These are phyloP conservation scores for Xestia rhomboidea DNA, from an alignment of 2,888 invertebrate species.

Conservation along the genomic window DNA sequence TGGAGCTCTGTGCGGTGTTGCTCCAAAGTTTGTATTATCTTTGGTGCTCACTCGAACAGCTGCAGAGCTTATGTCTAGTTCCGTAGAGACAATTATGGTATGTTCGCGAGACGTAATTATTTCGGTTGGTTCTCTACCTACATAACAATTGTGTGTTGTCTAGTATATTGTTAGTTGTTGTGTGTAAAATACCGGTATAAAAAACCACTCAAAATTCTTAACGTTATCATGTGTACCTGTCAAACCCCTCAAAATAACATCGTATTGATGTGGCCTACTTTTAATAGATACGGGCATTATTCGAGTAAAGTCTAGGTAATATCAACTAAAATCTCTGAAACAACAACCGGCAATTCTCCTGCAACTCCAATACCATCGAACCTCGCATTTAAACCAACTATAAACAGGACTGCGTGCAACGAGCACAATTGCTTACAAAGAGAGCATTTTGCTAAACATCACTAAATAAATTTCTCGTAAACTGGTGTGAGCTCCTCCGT, in stretches of 20 bases:
- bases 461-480: slow-evolving; percentile 59
- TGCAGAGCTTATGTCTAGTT: slow-evolving; percentile 19
- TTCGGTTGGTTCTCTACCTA: neutral
- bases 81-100: neutral
- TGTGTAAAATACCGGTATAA: too few species aligned
- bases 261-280: too few species aligned
- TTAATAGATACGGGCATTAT: neutral
- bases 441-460: slow-evolving; percentile 55
- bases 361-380: slow-evolving; percentile 16
- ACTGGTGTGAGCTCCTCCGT: slow-evolving; percentile 35
- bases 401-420: slow-evolving; percentile 45
- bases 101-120: neutral
- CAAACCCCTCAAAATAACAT: too few species aligned
- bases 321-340: neutral
- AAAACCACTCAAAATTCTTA: too few species aligned
- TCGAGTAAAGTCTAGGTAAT: neutral
- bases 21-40: slow-evolving; percentile 41
- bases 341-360: neutral
- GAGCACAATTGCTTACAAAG: slow-evolving; percentile 56
- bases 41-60: slow-evolving; percentile 17
- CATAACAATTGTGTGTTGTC: too few species aligned
- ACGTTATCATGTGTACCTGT: too few species aligned
- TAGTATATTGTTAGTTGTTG: too few species aligned
- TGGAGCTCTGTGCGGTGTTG: slow-evolving; percentile 15
- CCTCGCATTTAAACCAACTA: slow-evolving; percentile 33